Base-by-base conservation (phyloP, 2,113 vertebrate genomes). In the Rhegmatorhina hoffmannsi region DNA sequence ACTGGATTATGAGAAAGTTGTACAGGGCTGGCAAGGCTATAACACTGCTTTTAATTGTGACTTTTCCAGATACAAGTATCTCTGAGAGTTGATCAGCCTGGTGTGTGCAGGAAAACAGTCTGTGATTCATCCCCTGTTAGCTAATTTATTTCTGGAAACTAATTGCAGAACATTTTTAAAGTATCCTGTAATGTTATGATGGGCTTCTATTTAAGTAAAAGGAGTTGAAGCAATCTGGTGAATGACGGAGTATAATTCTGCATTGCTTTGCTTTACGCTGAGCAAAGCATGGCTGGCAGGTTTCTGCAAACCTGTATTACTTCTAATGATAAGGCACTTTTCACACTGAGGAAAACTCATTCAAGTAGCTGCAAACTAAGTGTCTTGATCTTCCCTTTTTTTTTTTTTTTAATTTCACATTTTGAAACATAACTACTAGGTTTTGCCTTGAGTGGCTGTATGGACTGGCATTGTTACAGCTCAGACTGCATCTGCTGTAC, bases 91-190 rank as follows among this genome's bases (percentile, higher is more conserved):
- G 78, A 69, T 83, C 85, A 67, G 28, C 26, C n/a, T 49, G 10
- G 8, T 18, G 17, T 84, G 43, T 34, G n/a, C 43, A 88, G 79
- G 55, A 13, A 77, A 83, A 75, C 93, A 28, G 8, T 24, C 63
- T 73, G 46, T 88, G 40, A 70, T 86, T 80, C 34, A 88, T 86
- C 81, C 23, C 26, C 53, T 66, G n/a, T 76, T 84, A 77, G 63
- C 20, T 88, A 79, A 83, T 84, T 93, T 92, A 80, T 86, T 90
- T 90, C 67, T 90, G 59, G 49, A 93, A 92, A 74, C 17, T 55
- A 88, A 90, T 85, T 92, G 66, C 28, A 69, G 36, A n/a, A 76
- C 12, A 83, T 62, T 94, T 73, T 12, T 8, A 4, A 86, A 90
- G 53, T 59, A 20, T 80, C 94, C 68, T 62, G 31, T 88, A 90